phyloP scores from a whole-genome alignment of 2,113 vertebrate genomes.

The Pongo pygmaeus region DNA sequence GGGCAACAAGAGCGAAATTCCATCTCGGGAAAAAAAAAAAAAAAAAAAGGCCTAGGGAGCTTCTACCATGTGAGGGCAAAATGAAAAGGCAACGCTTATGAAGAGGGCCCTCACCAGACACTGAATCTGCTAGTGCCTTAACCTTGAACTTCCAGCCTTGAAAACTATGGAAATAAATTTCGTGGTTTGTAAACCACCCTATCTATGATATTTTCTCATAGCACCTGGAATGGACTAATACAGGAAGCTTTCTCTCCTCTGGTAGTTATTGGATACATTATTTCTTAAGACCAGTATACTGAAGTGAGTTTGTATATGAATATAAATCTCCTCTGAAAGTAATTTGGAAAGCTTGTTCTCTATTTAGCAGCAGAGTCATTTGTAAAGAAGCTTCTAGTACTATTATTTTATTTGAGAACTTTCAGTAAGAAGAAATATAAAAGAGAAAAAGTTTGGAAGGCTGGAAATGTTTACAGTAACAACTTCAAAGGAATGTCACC shows the following conservation, averaged over 20 bases:
- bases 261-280: background rate
- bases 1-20: too few relatives aligned
- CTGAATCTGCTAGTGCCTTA: background rate
- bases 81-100: too few relatives aligned
- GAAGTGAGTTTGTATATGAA: background rate
- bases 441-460: background rate
- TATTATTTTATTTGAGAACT: background rate
- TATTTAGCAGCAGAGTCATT: background rate
- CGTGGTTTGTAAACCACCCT: background rate
- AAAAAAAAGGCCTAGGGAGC: background rate
- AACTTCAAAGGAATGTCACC: constrained; percentile 59
- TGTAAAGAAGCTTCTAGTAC: background rate
- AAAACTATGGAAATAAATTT: background rate
- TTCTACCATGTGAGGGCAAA: background rate
- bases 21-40: too few relatives aligned
- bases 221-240: too few relatives aligned
- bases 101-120: rapidly evolving
- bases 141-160: background rate
- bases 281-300: background rate
- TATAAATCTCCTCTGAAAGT: background rate
- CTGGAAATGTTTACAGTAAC: constrained; percentile 60
- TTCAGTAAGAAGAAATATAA: background rate
- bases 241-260: background rate
- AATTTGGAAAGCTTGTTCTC: background rate
- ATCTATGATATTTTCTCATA: background rate